Evolutionary conservation across 2,888 invertebrate genomes (phyloP).

Genomic region (Pseudococcus jackbeardsleyi): DNA sequence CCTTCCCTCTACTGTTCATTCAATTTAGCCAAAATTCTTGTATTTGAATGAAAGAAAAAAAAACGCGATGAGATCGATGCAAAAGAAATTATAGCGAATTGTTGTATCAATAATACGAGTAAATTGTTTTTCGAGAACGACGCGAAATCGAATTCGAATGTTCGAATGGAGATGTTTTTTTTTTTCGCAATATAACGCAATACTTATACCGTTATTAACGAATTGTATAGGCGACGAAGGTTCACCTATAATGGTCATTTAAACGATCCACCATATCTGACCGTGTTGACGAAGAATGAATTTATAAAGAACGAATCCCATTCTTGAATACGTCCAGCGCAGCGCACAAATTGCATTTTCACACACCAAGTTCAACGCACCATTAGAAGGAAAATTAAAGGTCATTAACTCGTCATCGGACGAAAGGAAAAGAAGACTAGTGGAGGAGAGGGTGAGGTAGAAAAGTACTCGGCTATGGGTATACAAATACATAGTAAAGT

Average conservation of each 20-base stretch:
- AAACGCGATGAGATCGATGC: too few relatives aligned
- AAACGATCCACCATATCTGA: not conserved
- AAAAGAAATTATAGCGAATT: too few relatives aligned
- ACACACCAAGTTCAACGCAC: constrained; percentile 47
- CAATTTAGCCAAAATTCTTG: too few relatives aligned
- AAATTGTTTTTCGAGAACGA: not conserved
- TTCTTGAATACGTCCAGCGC: not conserved
- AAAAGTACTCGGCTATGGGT: not conserved
- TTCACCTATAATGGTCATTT: not conserved
- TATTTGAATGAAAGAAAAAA: too few relatives aligned
- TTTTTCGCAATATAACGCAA: not conserved
- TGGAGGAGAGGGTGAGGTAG: not conserved
- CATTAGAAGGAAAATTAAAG: constrained; percentile 32
- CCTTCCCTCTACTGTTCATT: too few relatives aligned
- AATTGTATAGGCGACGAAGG: not conserved
- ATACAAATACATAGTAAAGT: not conserved
- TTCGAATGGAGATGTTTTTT: not conserved
- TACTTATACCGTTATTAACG: not conserved
- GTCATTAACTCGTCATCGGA: constrained; percentile 33
- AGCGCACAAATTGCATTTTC: constrained; percentile 20
- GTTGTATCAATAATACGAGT: not conserved
- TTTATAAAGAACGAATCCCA: not conserved
- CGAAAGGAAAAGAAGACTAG: not conserved
- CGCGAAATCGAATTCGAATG: not conserved
- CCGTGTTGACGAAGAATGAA: not conserved